These are phyloP conservation scores for Epizoanthus stellaris DNA, from an alignment of 92 coral and sea anemone species.

Conservation along the genomic window DNA sequence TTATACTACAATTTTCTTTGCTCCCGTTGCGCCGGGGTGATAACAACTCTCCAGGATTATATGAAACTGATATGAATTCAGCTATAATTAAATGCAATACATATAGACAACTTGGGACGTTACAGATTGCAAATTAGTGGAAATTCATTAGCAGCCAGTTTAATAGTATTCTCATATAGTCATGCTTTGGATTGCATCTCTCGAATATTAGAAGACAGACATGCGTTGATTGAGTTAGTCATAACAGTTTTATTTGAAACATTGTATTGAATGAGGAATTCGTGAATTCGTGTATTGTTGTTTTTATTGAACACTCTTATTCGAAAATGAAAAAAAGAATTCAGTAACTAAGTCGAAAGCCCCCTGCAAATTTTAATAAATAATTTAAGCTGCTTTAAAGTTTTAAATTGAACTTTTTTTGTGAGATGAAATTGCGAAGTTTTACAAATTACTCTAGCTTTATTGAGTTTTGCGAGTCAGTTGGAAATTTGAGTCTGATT, in stretches of 20 bases:
- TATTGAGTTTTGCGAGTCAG: no score
- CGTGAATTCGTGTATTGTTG: background rate
- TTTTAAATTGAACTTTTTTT: slow-evolving; percentile 32
- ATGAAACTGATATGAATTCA: background rate
- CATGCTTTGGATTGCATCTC: background rate
- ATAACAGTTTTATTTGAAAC: background rate
- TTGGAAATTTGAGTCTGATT: no score
- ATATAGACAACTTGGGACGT: background rate
- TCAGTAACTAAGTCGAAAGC: background rate
- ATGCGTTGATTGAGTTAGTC: background rate
- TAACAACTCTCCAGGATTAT: slow-evolving; percentile 19
- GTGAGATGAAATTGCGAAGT: slow-evolving; percentile 22
- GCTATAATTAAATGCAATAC: slow-evolving; percentile 1
- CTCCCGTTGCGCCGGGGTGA: slow-evolving; percentile 9
- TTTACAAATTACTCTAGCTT: background rate
- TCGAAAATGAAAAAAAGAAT: slow-evolving; percentile 7
- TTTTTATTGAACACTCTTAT: background rate
- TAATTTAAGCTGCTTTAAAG: slow-evolving; percentile 21
- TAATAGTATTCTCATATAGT: slow-evolving; percentile 9
- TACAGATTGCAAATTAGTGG: slow-evolving; percentile 29
- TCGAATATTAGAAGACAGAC: background rate
- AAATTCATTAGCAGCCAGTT: slow-evolving; percentile 27
- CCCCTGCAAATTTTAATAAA: slow-evolving; percentile 28
- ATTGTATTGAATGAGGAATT: background rate
- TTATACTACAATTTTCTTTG: slow-evolving; percentile 1